Base-by-base conservation (phyloP, 2,113 vertebrate species). In the Xiphias gladius region DNA sequence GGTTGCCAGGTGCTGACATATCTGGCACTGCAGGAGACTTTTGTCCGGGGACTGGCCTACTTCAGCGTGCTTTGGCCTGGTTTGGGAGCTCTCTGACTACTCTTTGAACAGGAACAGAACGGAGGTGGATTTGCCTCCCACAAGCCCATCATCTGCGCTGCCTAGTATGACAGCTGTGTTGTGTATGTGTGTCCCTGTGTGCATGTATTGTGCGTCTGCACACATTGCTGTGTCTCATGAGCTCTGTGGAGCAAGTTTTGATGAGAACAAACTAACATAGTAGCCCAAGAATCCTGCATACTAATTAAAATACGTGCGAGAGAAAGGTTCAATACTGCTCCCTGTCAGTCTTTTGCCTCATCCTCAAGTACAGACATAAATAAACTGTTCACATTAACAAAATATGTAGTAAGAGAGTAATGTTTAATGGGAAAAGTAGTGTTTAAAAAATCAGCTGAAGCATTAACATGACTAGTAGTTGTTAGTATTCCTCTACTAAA, bases 51-150 rank as follows among this genome's bases (percentile, higher is more conserved):
- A 80, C 79, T 88, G 83, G 83, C 80, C 88, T 83, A 85, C 61
- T 85, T 92, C 58, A 24, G 41, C 55, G 14, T 75, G 67, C 79
- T 84, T 84, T 88, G 91, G 84, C 87, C 91, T 90, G 91, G 82
- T 85, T 90, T 82, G 61, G 76, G 71, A 86, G 76, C 77, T 64
- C 65, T 92, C 76, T 90, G 73, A 86, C 85, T 76, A 71, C 62
- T 80, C 84, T 88, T 79, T 90, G 90, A 92, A 90, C 84, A 81
- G 88, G 71, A 93, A 93, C 89, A 91, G 89, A 93, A 85, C 68
- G 85, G 76, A 89, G 88, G 84, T 86, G 88, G 91, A 89, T 91
- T 83, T 88, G 79, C 89, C 81, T 92, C 91, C 89, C 71, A 91
- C 88, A 89, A 92, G 86, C 84, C 81, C 84, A 73, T 91, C 91